Percentiles rank a stretch among this genome's conserved stretches.
phyloP scores from a whole-genome alignment of 2,113 vertebrate species.

The Actenoides lindsayi region DNA sequence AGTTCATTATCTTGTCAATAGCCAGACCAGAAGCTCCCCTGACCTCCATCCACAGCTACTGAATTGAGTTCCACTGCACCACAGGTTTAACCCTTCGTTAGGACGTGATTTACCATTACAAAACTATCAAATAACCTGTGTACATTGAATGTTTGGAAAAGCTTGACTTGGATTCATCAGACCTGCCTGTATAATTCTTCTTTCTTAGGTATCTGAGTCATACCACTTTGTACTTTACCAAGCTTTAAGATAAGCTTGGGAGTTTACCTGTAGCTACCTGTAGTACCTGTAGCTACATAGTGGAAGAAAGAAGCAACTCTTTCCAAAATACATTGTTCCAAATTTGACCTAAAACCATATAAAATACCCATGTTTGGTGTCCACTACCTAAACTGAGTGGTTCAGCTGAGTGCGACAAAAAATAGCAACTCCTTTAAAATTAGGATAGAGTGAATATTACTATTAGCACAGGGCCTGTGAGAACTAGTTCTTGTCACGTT shows the following conservation, averaged over 20 bases:
- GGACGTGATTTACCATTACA: not conserved
- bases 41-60: not conserved
- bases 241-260: constrained; percentile 2
- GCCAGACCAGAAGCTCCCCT: not conserved
- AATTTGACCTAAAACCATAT: not conserved
- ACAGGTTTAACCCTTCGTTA: not conserved
- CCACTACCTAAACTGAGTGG: not conserved
- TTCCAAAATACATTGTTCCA: not conserved
- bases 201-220: not conserved
- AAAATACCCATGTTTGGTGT: not conserved
- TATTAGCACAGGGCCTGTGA: not conserved
- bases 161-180: not conserved
- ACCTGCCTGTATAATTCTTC: not conserved
- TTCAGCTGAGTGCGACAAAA: not conserved
- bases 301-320: not conserved
- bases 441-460: constrained; percentile 19
- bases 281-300: not conserved
- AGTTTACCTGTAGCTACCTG: not conserved
- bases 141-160: not conserved
- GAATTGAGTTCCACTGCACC: not conserved
- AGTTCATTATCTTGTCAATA: constrained; percentile 36
- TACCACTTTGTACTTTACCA: not conserved
- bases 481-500: not conserved
- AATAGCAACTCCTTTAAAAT: constrained; percentile 20
- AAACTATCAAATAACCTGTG: not conserved